Conservation (phyloP, 2,888 invertebrate species). For the Heliconius erato region DNA sequence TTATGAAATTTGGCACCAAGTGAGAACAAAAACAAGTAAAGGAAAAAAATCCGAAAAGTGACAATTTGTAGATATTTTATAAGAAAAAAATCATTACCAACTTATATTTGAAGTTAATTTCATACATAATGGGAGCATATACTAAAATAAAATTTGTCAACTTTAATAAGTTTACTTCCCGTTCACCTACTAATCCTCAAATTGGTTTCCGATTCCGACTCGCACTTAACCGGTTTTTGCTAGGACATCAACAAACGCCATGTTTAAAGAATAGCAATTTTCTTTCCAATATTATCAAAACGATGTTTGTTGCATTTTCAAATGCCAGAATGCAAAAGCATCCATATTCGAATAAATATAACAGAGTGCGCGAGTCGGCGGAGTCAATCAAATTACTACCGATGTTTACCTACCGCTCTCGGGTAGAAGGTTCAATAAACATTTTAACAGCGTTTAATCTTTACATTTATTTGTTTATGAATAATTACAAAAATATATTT, state of each 20-base stretch:
- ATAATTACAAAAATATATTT: not conserved
- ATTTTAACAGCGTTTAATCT: constrained; percentile 22
- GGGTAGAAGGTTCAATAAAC: constrained; percentile 25
- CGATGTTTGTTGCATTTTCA: constrained; percentile 3
- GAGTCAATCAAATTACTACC: constrained; percentile 49
- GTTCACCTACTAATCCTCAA: no score
- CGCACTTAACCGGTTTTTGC: not conserved
- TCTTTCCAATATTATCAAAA: not conserved
- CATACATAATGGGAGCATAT: no score
- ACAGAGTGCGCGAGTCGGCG: constrained; percentile 26
- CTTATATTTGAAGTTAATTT: no score
- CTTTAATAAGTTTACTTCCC: no score
- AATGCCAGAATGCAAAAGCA: constrained; percentile 13
- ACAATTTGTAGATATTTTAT: no score
- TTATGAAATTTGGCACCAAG: no score
- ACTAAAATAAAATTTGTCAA: no score
- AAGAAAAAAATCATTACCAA: no score
- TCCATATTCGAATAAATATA: constrained; percentile 28
- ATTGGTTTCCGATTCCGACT: no score
- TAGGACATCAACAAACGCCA: not conserved
- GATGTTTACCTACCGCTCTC: constrained; percentile 34
- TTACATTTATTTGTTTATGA: not conserved
- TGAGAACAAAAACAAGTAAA: no score
- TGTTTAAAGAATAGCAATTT: not conserved
- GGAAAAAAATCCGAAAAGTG: no score